Base-by-base conservation (phyloP, 2,113 vertebrate genomes). In the Siniperca chuatsi region DNA sequence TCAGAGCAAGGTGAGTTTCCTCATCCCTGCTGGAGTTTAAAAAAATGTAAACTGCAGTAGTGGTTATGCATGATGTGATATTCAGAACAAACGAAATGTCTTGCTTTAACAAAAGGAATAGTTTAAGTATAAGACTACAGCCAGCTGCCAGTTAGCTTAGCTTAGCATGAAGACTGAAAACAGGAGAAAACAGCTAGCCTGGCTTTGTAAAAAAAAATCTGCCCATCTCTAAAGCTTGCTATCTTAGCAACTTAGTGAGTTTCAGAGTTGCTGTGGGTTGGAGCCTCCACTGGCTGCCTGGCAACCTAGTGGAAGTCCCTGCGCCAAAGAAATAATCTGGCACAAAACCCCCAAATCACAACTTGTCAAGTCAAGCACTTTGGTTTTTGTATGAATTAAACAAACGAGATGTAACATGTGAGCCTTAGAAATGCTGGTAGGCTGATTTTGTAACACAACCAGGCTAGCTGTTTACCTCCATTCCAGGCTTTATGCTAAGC, bases 1-100 rank as follows among this genome's bases (percentile, higher is more conserved):
- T 82, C 92, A 15, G 78, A 90, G 35, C 67, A 94, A 94, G 95
- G 95, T 96, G 73, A 94, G 93, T 85, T 52, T 40, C 3, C 6
- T 44, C 2, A 15, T 54, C 35, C 2, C 37, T 6, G 6, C 23
- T 68, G 40, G 25, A n/a, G 1, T 11, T 46, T 40, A 25, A 8
- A 20, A 48, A 10, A 15, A 75, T 48, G 12, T 11, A 33, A 62
- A 29, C 37, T 21, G 9, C 16, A 71, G 10, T 42, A 25, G 25
- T 21, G 2, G 54, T 35, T 52, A 58, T 64, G 18, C 52, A 60
- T 70, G 55, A 33, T 25, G 40, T 58, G 33, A 54, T 15, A 8
- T 54, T 62, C 16, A n/a, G 23, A 61, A 52, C 40, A 35, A 86
- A 46, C 37, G 37, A 13, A 23, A 70, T 50, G 29, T 21, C 3